Evolutionary conservation across 1,140 invertebrate species (phyloP).

Genomic region (Neodiprion virginianus): DNA sequence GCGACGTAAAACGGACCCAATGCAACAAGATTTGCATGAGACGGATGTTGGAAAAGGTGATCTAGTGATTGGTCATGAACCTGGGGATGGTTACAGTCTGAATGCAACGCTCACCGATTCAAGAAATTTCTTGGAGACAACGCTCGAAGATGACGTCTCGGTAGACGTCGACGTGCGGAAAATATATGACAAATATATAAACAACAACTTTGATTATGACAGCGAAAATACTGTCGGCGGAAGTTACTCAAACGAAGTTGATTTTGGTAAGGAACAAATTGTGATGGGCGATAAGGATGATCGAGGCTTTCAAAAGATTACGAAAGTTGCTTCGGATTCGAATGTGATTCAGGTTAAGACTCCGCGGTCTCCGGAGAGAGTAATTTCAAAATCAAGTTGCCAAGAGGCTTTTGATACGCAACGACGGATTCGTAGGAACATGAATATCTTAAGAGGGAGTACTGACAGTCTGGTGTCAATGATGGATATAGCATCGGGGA

Average conservation of each 20-base stretch:
- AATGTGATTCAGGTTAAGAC: neutral
- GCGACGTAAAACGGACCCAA: conserved; percentile 11
- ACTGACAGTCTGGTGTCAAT: conserved; percentile 41
- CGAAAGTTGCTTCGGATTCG: conserved; percentile 18
- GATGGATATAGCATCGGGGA: conserved; percentile 25
- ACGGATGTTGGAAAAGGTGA: neutral
- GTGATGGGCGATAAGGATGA: conserved; percentile 7
- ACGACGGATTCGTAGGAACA: conserved; percentile 31
- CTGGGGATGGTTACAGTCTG: neutral
- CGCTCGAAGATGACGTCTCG: neutral
- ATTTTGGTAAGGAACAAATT: conserved; percentile 7
- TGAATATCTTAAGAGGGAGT: conserved; percentile 38
- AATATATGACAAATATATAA: conserved; percentile 23
- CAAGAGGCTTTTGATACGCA: conserved; percentile 13
- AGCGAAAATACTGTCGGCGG: conserved; percentile 23
- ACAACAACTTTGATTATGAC: conserved; percentile 25
- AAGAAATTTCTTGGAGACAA: neutral
- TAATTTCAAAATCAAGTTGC: neutral
- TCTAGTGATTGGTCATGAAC: neutral
- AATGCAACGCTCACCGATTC: neutral
- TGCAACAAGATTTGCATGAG: neutral
- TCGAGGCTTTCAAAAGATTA: neutral
- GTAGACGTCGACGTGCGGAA: conserved; percentile 3
- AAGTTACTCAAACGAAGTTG: neutral
- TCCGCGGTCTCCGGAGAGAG: conserved; percentile 2